Evolutionary conservation across 2,113 vertebrate genomes (phyloP).

Genomic region (Microcebus lehilahytsara): DNA sequence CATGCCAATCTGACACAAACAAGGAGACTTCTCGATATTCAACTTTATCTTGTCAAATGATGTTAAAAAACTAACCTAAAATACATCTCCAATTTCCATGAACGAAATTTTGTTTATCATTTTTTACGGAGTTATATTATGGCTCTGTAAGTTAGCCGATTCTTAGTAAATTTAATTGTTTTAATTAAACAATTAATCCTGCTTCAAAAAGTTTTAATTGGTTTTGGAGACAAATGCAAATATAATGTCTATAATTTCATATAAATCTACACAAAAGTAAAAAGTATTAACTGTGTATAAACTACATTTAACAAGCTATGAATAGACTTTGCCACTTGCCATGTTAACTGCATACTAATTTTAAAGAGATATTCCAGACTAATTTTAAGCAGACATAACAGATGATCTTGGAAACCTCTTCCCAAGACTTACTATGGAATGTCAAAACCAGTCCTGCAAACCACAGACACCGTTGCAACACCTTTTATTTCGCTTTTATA

Average conservation of each 20-base stretch:
- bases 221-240: not conserved
- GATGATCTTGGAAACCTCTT: not conserved
- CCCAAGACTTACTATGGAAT: not conserved
- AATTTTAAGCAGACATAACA: not conserved
- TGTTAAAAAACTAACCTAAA: constrained; percentile 1
- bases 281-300: not conserved
- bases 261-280: not conserved
- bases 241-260: not conserved
- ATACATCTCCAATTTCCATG: not conserved
- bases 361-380: not conserved
- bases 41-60: not conserved
- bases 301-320: not conserved
- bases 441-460: not conserved
- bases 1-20: not conserved
- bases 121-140: not conserved
- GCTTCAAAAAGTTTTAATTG: not conserved
- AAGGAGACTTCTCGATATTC: not conserved
- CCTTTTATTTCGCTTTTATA: not conserved
- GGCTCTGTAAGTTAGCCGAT: not conserved
- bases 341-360: not conserved
- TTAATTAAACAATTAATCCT: not conserved
- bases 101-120: not conserved
- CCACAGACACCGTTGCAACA: accelerated
- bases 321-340: not conserved
- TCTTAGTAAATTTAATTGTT: not conserved